phyloP scores from a whole-genome alignment of 2,888 invertebrate species.

The Philereme transversata region DNA sequence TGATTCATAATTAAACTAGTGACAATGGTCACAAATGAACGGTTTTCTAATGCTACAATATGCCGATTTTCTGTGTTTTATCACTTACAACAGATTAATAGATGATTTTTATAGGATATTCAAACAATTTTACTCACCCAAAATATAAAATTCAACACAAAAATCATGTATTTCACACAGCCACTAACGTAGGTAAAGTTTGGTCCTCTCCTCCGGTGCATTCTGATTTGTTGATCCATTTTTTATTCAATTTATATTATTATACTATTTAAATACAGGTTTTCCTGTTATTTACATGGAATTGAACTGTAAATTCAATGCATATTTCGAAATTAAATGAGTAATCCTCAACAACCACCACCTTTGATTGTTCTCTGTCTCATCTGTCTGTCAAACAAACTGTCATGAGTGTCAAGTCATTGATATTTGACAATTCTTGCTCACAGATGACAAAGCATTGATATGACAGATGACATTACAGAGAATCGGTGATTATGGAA shows the following conservation, averaged over 20 bases:
- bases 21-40: conserved; percentile 2
- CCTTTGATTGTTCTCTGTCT: neutral
- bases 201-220: conserved; percentile 86
- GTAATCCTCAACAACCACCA: neutral
- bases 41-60: conserved; percentile 7
- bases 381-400: no score
- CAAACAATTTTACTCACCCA: conserved; percentile 87
- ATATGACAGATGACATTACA: no score
- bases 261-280: conserved; percentile 5
- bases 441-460: no score
- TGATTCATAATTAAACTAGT: conserved; percentile 48
- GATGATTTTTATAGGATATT: neutral
- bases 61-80: neutral
- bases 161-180: conserved; percentile 95
- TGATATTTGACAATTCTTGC: no score
- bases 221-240: conserved; percentile 55
- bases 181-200: conserved; percentile 93
- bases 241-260: conserved; percentile 9
- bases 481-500: no score
- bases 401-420: no score
- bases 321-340: conserved; percentile 13
- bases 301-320: conserved; percentile 4
- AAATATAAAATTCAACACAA: conserved; percentile 94
- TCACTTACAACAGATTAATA: conserved; percentile 4
- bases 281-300: conserved; percentile 1